These are phyloP conservation scores for Asbolus verrucosus DNA, from an alignment of 1,140 invertebrate genomes.

Conservation along the genomic window DNA sequence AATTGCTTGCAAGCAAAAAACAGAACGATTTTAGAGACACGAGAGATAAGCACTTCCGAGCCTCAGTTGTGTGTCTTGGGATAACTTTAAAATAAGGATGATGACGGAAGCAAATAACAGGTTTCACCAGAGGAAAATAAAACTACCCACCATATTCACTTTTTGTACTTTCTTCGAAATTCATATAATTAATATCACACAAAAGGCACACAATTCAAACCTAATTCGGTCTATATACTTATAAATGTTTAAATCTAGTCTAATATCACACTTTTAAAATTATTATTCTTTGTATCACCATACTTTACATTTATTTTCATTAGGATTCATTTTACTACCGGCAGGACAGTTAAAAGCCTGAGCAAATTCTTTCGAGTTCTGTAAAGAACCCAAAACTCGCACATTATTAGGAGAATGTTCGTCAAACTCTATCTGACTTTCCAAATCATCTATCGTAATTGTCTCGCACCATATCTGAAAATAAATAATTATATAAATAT, in stretches of 20 bases:
- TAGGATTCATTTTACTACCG: conserved; percentile 87
- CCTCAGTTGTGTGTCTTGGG: no score
- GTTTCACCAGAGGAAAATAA: background rate
- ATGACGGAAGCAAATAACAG: no score
- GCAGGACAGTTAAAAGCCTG: conserved; percentile 81
- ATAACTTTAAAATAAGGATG: no score
- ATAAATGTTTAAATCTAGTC: conserved; percentile 20
- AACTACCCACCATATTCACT: background rate
- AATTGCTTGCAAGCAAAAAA: background rate
- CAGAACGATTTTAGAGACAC: no score
- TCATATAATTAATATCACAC: conserved; percentile 23
- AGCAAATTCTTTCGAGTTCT: conserved; percentile 89
- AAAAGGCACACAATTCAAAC: conserved; percentile 37
- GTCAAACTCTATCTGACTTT: conserved; percentile 75
- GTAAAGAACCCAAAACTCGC: conserved; percentile 83
- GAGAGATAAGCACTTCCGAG: no score
- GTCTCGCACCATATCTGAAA: conserved; percentile 84
- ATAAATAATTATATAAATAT: no score
- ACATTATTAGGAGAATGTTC: conserved; percentile 81
- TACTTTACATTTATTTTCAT: conserved; percentile 76
- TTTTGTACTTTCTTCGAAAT: conserved; percentile 4
- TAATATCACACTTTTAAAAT: conserved; percentile 40
- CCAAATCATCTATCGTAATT: conserved; percentile 72
- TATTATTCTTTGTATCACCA: conserved; percentile 66
- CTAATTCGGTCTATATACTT: conserved; percentile 1